phyloP scores from a whole-genome alignment of 2,113 vertebrate genomes.

The Corythoichthys intestinalis region DNA sequence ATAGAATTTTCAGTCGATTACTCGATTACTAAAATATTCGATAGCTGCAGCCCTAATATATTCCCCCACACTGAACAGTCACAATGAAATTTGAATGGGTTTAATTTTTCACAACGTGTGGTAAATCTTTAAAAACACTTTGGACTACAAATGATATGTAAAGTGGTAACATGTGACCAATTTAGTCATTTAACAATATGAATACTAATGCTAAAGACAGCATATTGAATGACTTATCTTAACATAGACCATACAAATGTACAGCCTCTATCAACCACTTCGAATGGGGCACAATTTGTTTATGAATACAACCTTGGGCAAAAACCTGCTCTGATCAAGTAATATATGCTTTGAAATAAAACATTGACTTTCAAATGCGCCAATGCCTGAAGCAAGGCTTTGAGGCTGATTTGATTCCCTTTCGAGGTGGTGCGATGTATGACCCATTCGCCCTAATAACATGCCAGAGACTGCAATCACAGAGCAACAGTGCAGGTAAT shows the following conservation, averaged over 20 bases:
- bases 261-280: conserved; percentile 13
- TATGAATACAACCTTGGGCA: conserved; percentile 59
- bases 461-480: conserved; percentile 69
- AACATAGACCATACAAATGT: conserved; percentile 23
- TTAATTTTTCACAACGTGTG: too few species aligned
- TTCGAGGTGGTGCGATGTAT: conserved; percentile 67
- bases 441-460: conserved; percentile 66
- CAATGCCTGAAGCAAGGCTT: conserved; percentile 65
- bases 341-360: conserved; percentile 70
- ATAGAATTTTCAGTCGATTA: too few species aligned
- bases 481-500: conserved; percentile 65
- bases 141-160: not conserved
- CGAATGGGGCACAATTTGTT: conserved; percentile 37
- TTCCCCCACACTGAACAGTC: too few species aligned
- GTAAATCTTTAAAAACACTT: too few species aligned
- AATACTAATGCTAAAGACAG: conserved; percentile 6
- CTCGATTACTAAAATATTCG: too few species aligned
- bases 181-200: not conserved
- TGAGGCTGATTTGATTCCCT: conserved; percentile 68
- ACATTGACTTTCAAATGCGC: conserved; percentile 72
- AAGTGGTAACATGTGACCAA: not conserved
- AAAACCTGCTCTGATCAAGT: conserved; percentile 55
- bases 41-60: too few species aligned
- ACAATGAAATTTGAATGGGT: too few species aligned
- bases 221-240: conserved; percentile 9